Percentiles rank a stretch among this genome's conserved stretches.
Conservation (phyloP, 1,140 invertebrate species). For the Diploscapter pachys region DNA sequence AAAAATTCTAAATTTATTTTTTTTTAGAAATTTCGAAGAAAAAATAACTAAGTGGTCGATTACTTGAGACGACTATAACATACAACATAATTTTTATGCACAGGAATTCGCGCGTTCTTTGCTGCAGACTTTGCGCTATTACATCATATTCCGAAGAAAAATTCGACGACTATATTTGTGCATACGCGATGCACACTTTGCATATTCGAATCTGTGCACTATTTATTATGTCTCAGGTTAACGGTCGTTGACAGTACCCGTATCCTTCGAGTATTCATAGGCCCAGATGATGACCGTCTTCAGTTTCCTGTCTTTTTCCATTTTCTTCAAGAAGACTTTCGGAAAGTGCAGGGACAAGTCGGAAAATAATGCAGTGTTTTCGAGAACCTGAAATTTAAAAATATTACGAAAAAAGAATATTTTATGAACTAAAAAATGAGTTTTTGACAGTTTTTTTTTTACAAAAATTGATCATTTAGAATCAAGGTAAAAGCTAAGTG, state of each 20-base stretch:
- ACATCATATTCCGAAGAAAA: too few relatives aligned
- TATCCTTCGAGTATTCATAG: conserved; percentile 24
- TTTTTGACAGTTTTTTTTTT: not conserved
- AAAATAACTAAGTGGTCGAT: too few relatives aligned
- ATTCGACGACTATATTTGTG: too few relatives aligned
- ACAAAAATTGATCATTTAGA: not conserved
- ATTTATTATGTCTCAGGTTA: not conserved
- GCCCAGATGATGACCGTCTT: conserved; percentile 24
- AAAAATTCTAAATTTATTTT: not conserved
- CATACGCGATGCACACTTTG: too few relatives aligned
- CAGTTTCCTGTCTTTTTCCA: conserved; percentile 28
- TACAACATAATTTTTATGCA: too few relatives aligned
- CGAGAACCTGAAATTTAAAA: conserved; percentile 18
- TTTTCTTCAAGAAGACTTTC: conserved; percentile 12
- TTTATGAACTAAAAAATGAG: not conserved
- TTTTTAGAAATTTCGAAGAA: too few relatives aligned
- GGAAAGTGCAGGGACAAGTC: conserved; percentile 20
- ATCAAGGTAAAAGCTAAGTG: not conserved
- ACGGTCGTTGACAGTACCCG: conserved; percentile 3
- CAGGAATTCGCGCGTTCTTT: too few relatives aligned
- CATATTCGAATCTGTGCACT: too few relatives aligned
- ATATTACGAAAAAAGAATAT: not conserved
- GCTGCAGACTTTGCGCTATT: too few relatives aligned
- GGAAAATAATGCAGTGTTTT: conserved; percentile 22
- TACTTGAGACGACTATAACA: too few relatives aligned